Conservation (phyloP, 1,140 invertebrate species). For the Ladona fulva region DNA sequence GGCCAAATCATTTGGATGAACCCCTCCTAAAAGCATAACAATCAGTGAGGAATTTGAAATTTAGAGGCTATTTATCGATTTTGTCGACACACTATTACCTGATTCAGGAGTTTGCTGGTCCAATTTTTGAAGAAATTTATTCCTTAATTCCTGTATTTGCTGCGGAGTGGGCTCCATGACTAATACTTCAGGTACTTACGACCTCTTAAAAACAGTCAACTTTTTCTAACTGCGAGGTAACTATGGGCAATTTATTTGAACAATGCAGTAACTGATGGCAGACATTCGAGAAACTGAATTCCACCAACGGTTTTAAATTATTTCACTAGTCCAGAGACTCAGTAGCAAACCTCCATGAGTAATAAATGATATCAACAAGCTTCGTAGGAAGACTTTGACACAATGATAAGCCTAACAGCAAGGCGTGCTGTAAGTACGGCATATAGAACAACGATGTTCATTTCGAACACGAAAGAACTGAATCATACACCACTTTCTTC, state of each 20-base stretch:
- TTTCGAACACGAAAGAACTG: neutral
- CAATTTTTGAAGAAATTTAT: neutral
- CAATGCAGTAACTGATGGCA: too few species aligned
- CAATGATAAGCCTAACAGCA: neutral
- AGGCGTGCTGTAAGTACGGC: neutral
- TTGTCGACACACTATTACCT: neutral
- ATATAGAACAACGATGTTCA: neutral
- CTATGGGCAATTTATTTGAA: neutral
- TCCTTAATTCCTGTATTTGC: neutral
- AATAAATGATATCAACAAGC: neutral
- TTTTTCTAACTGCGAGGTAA: neutral
- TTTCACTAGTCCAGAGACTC: too few species aligned
- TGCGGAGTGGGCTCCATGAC: neutral
- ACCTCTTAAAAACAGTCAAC: neutral
- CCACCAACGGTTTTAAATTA: too few species aligned
- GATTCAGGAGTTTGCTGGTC: neutral
- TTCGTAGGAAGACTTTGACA: neutral
- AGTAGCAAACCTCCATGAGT: too few species aligned
- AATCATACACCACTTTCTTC: too few species aligned
- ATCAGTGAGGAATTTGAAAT: too few species aligned
- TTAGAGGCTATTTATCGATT: too few species aligned
- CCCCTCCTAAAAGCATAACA: slow-evolving; percentile 33
- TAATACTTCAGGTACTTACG: neutral
- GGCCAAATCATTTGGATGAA: slow-evolving; percentile 58
- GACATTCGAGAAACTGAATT: too few species aligned